These are phyloP conservation scores for Dione juno DNA, from an alignment of 2,888 invertebrate genomes.

Conservation along the genomic window DNA sequence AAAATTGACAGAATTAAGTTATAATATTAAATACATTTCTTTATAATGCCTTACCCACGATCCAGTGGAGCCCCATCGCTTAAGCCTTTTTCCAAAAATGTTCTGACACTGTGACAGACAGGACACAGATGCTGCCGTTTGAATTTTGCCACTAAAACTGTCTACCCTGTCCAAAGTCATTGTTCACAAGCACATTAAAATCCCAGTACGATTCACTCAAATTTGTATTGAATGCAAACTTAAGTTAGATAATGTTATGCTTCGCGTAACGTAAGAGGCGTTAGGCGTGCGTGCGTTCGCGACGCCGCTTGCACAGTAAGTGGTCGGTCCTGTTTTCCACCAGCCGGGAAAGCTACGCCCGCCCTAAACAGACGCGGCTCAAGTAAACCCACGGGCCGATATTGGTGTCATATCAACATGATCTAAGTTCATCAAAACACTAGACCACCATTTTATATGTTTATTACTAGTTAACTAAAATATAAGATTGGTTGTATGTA, in stretches of 20 bases:
- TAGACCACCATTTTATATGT: background rate
- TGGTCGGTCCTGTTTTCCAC: slow-evolving; percentile 62
- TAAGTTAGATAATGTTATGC: slow-evolving; percentile 1
- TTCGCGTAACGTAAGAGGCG: slow-evolving; percentile 38
- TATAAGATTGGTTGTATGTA: background rate
- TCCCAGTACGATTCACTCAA: slow-evolving; percentile 39
- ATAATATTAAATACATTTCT: background rate
- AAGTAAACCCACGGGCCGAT: slow-evolving; percentile 14
- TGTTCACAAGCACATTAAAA: slow-evolving; percentile 55
- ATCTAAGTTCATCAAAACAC: slow-evolving; percentile 4
- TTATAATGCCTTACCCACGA: slow-evolving; percentile 85
- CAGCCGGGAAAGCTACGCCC: slow-evolving; percentile 65
- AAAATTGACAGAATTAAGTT: background rate
- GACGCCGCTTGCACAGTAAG: slow-evolving; percentile 53
- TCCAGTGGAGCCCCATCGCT: slow-evolving; percentile 89
- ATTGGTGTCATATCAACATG: slow-evolving; percentile 34
- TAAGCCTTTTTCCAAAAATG: slow-evolving; percentile 86
- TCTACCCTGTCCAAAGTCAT: slow-evolving; percentile 80
- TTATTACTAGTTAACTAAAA: background rate
- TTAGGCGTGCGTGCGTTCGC: slow-evolving; percentile 59
- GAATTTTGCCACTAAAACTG: slow-evolving; percentile 76
- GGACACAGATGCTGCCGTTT: slow-evolving; percentile 79
- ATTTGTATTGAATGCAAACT: slow-evolving; percentile 19
- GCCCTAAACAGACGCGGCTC: slow-evolving; percentile 55
- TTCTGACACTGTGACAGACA: slow-evolving; percentile 84